These are phyloP conservation scores for Podotricha telesiphe DNA, from an alignment of 2,888 invertebrate genomes.

Conservation along the genomic window DNA sequence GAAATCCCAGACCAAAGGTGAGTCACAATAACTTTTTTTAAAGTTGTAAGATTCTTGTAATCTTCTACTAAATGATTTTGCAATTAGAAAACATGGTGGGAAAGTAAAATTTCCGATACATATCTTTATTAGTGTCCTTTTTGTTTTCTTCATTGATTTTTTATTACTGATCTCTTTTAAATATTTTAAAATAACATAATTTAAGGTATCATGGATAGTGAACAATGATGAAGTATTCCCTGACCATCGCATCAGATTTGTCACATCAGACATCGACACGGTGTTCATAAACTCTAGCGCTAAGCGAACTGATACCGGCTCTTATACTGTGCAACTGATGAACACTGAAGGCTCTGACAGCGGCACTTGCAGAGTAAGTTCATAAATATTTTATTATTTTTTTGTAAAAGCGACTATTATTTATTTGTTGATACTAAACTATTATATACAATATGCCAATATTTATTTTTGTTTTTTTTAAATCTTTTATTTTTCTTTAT, in stretches of 20 bases:
- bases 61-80: background rate
- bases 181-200: background rate
- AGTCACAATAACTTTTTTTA: slow-evolving; percentile 49
- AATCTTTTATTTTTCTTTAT: no score
- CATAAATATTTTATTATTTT: background rate
- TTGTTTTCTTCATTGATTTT: background rate
- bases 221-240: slow-evolving; percentile 93
- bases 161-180: background rate
- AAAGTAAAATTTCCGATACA: no score
- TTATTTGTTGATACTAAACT: no score
- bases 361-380: slow-evolving; percentile 91
- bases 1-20: slow-evolving; percentile 94
- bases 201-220: slow-evolving; percentile 89
- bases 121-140: no score
- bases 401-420: no score
- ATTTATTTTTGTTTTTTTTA: no score
- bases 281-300: slow-evolving; percentile 94
- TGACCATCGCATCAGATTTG: slow-evolving; percentile 93
- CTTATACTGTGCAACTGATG: slow-evolving; percentile 94
- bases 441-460: no score
- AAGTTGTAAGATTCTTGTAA: no score
- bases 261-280: slow-evolving; percentile 90
- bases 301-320: slow-evolving; percentile 95
- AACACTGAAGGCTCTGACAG: slow-evolving; percentile 97
- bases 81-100: background rate